Evolutionary conservation across 2,113 vertebrate species (phyloP).

Genomic region (Micronycteris hirsuta): DNA sequence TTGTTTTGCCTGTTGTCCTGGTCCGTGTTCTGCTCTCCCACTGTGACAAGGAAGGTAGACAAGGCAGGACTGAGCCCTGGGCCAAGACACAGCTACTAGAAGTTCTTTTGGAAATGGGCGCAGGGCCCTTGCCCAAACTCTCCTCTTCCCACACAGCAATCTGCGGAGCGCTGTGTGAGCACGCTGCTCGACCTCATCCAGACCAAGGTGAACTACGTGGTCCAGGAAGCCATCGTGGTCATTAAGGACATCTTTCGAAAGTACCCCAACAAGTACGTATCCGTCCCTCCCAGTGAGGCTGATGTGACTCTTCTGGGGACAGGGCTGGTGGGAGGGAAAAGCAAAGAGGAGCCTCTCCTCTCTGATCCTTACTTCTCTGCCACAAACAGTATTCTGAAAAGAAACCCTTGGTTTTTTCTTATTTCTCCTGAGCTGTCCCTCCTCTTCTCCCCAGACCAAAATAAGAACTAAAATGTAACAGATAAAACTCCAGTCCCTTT

Average conservation of each 20-base stretch:
- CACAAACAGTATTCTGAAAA: background rate
- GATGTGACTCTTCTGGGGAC: background rate
- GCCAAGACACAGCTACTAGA: background rate
- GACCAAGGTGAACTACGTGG: slow-evolving; percentile 98
- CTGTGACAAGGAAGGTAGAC: background rate
- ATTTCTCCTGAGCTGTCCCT: background rate
- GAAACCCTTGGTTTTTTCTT: background rate
- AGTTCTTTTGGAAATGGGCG: background rate
- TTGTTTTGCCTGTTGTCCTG: background rate
- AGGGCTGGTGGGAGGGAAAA: background rate
- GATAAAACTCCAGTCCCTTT: background rate
- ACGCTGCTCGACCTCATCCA: slow-evolving; percentile 97
- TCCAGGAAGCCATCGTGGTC: slow-evolving; percentile 98
- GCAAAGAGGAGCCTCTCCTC: background rate
- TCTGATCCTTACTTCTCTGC: background rate
- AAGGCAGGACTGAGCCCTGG: background rate
- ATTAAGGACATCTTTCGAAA: slow-evolving; percentile 99
- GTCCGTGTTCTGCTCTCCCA: background rate
- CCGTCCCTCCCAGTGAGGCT: accelerated
- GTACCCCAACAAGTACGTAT: slow-evolving; percentile 97
- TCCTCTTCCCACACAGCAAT: slow-evolving; percentile 85
- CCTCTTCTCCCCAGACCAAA: background rate
- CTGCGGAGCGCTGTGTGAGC: slow-evolving; percentile 96
- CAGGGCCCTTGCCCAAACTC: background rate
- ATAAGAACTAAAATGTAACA: background rate